Conservation (phyloP, 2,113 vertebrate species). For the Thamnaconus septentrionalis region DNA sequence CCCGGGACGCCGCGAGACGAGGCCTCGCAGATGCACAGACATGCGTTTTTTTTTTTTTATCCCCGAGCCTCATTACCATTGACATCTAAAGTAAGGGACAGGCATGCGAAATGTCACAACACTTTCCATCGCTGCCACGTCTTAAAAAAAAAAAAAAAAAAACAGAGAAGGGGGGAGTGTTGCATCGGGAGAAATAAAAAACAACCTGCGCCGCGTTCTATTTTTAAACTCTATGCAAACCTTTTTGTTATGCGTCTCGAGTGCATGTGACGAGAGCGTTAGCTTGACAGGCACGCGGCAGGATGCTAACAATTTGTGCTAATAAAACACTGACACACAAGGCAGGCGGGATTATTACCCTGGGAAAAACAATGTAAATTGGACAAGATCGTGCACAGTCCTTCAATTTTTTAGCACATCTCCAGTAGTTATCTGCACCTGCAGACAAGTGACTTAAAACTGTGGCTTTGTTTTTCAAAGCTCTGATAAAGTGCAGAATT, state of each 20-base stretch:
- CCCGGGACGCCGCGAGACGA: conserved; percentile 39
- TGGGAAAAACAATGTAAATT: no score
- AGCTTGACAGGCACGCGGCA: conserved; percentile 3
- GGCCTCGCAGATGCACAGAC: conserved; percentile 3
- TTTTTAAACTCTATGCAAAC: conserved; percentile 35
- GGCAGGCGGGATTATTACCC: not conserved
- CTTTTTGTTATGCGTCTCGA: conserved; percentile 21
- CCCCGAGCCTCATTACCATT: conserved; percentile 59
- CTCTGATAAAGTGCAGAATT: no score
- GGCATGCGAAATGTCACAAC: conserved; percentile 58
- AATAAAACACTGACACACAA: not conserved
- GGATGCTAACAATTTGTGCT: not conserved
- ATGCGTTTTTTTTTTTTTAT: conserved; percentile 38
- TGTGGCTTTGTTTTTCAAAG: no score
- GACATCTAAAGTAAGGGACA: conserved; percentile 56
- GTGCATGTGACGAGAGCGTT: conserved; percentile 2
- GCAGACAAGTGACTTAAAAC: no score
- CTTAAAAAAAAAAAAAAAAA: conserved; percentile 4
- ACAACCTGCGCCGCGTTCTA: conserved; percentile 20
- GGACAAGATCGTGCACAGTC: no score
- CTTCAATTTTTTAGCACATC: no score
- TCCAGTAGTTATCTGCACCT: no score
- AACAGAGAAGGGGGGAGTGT: no score
- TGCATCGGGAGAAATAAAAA: conserved; percentile 3
- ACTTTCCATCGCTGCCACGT: conserved; percentile 41